These are phyloP conservation scores for Melitaea athalia DNA, from an alignment of 2,888 invertebrate genomes.

Conservation along the genomic window DNA sequence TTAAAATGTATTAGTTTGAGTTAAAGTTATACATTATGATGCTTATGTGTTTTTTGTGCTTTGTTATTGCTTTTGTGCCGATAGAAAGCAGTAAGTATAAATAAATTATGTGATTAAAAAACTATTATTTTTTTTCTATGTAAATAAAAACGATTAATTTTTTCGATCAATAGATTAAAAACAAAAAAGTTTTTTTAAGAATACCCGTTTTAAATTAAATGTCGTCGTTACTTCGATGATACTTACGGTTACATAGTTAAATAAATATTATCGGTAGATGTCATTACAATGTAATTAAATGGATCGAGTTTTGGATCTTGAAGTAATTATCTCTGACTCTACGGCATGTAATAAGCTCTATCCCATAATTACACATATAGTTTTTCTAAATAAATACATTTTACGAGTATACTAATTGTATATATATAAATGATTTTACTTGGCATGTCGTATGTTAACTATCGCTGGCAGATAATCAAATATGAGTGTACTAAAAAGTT, in stretches of 20 bases:
- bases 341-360: too few relatives aligned
- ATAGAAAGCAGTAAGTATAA: slow-evolving; percentile 39
- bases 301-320: not conserved
- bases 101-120: not conserved
- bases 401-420: too few relatives aligned
- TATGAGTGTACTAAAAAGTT: too few relatives aligned
- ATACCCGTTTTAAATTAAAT: too few relatives aligned
- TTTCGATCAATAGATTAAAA: slow-evolving; percentile 13
- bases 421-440: too few relatives aligned
- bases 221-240: too few relatives aligned
- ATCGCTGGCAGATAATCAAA: too few relatives aligned
- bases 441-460: too few relatives aligned
- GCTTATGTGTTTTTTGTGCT: slow-evolving; percentile 42
- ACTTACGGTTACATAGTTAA: slow-evolving; percentile 6
- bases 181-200: slow-evolving; percentile 12
- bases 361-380: too few relatives aligned
- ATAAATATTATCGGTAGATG: not conserved
- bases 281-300: not conserved
- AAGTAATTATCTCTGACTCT: too few relatives aligned
- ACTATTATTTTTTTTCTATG: too few relatives aligned
- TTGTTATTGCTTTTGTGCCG: slow-evolving; percentile 34
- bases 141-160: not conserved
- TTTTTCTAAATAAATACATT: too few relatives aligned
- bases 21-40: slow-evolving; percentile 36
- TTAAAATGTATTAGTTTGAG: slow-evolving; percentile 37